Conservation (phyloP, 2,113 vertebrate genomes). For the Rhombomys opimus region DNA sequence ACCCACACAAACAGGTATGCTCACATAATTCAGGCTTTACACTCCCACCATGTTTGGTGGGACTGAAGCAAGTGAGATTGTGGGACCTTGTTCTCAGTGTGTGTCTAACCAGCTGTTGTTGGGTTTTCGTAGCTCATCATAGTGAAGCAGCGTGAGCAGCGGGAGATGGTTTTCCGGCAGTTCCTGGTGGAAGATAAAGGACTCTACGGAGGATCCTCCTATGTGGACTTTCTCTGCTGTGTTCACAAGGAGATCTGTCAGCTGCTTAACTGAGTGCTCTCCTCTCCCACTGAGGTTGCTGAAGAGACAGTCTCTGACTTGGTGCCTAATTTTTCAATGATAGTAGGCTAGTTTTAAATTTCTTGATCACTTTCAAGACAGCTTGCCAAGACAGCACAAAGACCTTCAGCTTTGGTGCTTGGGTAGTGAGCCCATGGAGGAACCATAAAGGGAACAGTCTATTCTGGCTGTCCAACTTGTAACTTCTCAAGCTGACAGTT, state of each 20-base stretch:
- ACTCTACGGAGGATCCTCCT: conserved; percentile 93
- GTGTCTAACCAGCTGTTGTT: accelerated
- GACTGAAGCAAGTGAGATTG: not conserved
- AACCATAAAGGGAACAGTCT: conserved; percentile 58
- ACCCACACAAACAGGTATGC: not conserved
- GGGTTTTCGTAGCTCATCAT: conserved; percentile 88
- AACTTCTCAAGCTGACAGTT: conserved; percentile 70
- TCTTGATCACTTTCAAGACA: conserved; percentile 68
- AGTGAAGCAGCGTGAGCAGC: conserved; percentile 93
- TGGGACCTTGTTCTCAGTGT: not conserved
- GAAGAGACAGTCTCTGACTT: conserved; percentile 51
- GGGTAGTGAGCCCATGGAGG: conserved; percentile 76
- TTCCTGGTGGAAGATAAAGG: conserved; percentile 96
- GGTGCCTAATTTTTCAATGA: conserved; percentile 74
- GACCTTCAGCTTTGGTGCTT: conserved; percentile 82
- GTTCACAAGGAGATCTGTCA: conserved; percentile 95
- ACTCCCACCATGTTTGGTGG: not conserved
- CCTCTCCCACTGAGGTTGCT: not conserved
- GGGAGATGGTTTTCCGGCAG: conserved; percentile 94
- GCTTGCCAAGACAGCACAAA: conserved; percentile 72
- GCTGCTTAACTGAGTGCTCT: conserved; percentile 91
- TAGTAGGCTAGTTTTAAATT: conserved; percentile 63
- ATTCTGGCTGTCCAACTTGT: conserved; percentile 69
- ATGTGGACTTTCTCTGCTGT: conserved; percentile 95
- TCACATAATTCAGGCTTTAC: not conserved